Conservation (phyloP, 2,113 vertebrate species). For the Felis chaus region DNA sequence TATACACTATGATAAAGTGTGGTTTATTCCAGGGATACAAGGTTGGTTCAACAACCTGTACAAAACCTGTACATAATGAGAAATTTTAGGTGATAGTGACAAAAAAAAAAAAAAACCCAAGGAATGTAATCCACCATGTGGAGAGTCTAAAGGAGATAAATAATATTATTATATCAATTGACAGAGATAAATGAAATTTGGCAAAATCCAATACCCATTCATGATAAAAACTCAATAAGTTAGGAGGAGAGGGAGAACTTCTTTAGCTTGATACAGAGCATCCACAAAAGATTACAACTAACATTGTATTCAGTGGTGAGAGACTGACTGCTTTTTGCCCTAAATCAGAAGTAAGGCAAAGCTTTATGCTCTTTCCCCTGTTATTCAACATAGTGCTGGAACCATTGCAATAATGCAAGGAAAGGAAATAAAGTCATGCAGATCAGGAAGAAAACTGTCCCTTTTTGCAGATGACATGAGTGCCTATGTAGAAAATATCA, state of each 20-base stretch:
- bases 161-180: not conserved
- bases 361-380: not conserved
- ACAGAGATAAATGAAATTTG: not conserved
- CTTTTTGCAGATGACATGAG: not conserved
- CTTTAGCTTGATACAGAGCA: not conserved
- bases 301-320: not conserved
- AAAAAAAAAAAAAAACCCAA: slow-evolving; percentile 9
- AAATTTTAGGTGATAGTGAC: not conserved
- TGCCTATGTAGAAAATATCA: not conserved
- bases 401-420: not conserved
- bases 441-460: not conserved
- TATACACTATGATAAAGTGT: not conserved
- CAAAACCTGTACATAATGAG: not conserved
- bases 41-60: not conserved
- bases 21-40: not conserved
- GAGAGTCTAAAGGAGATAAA: not conserved
- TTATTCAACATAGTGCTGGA: not conserved
- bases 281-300: not conserved
- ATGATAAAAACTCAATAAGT: not conserved
- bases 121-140: not conserved
- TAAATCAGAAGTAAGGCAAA: not conserved
- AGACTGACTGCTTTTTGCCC: not conserved
- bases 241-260: not conserved
- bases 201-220: not conserved
- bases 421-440: not conserved